Base-by-base conservation (phyloP, 2,888 invertebrate species). In the Brenthis ino region DNA sequence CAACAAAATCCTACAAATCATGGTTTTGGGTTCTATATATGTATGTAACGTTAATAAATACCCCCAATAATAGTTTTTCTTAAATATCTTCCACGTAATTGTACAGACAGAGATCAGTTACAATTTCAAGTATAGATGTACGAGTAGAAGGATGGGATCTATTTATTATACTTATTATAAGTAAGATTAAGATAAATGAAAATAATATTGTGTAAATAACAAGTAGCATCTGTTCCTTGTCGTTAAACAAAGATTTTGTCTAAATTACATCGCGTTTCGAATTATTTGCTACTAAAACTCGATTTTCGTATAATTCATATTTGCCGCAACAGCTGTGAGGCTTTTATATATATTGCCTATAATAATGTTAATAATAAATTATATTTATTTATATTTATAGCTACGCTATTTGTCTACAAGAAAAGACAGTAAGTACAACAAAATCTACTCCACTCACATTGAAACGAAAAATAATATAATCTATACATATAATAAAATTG, bases 231-330 rank as follows among this genome's bases (percentile, higher is more conserved):
- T 54, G 63, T 54, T 54, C 13, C 20, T 43, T 37, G 54, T 53
- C 14, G 63, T 54, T 20, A 64, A 64, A 64, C 54, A 51, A 37
- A 43, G 53, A 54, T 64, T 64, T 28, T 43, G 63, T 64, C 16
- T n/a, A 54, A 54, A 64, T 64, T 53, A 64, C 63, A 53, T 64
- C 63, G 54, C 43, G 54, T 54, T 54, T 64, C 20, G 54, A 64
- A 64, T 64, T 64, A 64, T 53, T 64, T 20, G 24, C 61, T 33
- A 47, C 61, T 51, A 13, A 54, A 37, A 51, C 54, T 43, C 54
- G 54, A 53, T 64, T 54, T 43, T 43, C 54, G 63, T 53, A 54
- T 64, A 51, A 64, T 64, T 64, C 54, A 54, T 54, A 64, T 64
- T 64, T 61, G 50, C 28, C n/a, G 24, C 60, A 51, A 61, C 60